These are phyloP conservation scores for Neodontobutis hainanensis DNA, from an alignment of 2,113 vertebrate species.

Conservation along the genomic window DNA sequence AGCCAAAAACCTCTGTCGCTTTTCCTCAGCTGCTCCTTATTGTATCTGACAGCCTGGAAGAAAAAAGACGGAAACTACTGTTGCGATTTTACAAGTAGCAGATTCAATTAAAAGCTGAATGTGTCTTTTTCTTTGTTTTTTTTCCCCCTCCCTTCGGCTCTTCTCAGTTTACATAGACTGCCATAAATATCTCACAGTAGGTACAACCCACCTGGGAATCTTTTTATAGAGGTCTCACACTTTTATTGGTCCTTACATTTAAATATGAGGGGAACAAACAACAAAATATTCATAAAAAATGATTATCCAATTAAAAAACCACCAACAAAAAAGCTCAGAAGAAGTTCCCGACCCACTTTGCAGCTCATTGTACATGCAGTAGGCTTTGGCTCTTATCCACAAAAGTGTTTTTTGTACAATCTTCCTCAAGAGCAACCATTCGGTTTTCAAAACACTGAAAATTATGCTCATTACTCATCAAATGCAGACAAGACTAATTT, in stretches of 20 bases:
- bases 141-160: neutral
- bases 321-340: neutral
- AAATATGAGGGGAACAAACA: slow-evolving; percentile 10
- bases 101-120: slow-evolving; percentile 48
- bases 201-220: neutral
- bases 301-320: slow-evolving; percentile 18
- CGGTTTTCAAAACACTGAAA: no score
- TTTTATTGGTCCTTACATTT: neutral
- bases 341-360: slow-evolving; percentile 55
- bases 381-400: neutral
- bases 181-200: neutral
- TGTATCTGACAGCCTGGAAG: slow-evolving; percentile 50
- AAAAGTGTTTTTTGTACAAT: neutral
- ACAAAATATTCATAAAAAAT: slow-evolving; percentile 18
- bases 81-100: neutral
- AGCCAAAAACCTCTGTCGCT: slow-evolving; percentile 53
- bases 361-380: slow-evolving; percentile 5
- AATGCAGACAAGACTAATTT: no score
- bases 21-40: slow-evolving; percentile 38
- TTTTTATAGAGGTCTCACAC: neutral
- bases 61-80: slow-evolving; percentile 33
- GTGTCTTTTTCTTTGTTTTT: neutral
- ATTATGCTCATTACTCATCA: no score
- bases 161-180: neutral
- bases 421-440: neutral